A percentile compares a stretch with the other conserved stretches of the same genome.
phyloP scores from a whole-genome alignment of 2,113 vertebrate species.

The Oreochromis niloticus region DNA sequence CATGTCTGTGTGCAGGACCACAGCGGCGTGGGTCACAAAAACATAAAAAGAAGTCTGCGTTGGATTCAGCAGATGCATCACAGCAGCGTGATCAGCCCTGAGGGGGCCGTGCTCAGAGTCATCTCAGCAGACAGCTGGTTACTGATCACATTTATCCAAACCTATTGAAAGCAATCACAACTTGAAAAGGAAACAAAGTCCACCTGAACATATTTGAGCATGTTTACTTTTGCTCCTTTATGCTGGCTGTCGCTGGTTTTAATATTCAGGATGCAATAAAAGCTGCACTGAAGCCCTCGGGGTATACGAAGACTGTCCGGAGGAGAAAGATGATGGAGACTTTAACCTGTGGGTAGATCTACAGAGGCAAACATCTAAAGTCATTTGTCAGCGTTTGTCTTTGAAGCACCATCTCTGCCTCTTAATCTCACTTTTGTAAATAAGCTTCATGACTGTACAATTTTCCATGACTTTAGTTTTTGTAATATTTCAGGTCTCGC shows the following conservation, averaged over 20 bases:
- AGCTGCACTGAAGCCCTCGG: neutral
- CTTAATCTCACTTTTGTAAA: neutral
- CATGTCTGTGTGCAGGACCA: neutral
- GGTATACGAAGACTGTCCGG: neutral
- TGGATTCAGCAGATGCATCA: neutral
- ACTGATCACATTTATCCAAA: neutral
- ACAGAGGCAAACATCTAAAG: neutral
- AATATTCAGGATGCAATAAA: neutral
- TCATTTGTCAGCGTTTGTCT: neutral
- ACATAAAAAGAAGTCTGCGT: neutral
- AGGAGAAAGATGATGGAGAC: neutral
- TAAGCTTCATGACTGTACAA: neutral
- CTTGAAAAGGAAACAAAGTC: neutral
- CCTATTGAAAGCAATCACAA: neutral
- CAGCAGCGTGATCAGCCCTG: neutral
- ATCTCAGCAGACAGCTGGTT: neutral
- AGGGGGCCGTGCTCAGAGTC: neutral
- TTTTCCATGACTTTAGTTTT: neutral
- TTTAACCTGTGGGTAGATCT: neutral
- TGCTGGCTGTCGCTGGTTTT: neutral
- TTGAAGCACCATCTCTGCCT: rapidly evolving
- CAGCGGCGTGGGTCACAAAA: neutral
- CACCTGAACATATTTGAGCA: neutral
- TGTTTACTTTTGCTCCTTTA: neutral
- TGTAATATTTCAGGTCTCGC: neutral